Conservation (phyloP, 2,888 invertebrate genomes). For the Ectobius pallidus region DNA sequence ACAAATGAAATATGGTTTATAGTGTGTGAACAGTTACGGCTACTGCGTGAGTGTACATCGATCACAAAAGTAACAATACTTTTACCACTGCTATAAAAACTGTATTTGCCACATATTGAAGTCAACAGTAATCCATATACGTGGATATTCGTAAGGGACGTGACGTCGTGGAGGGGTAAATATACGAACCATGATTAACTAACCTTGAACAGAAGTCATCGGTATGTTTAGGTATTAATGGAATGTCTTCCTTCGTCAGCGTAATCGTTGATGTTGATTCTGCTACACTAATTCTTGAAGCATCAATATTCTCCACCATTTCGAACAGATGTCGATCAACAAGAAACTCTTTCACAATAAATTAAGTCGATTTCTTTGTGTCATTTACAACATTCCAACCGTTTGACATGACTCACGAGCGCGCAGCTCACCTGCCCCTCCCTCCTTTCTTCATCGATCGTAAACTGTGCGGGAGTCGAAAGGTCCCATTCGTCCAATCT, state of each 20-base stretch:
- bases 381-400: not conserved
- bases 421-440: not conserved
- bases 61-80: no score
- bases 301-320: slow-evolving; percentile 32
- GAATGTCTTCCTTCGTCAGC: slow-evolving; percentile 71
- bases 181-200: no score
- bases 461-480: no score
- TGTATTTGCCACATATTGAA: no score
- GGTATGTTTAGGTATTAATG: slow-evolving; percentile 65
- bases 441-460: not conserved
- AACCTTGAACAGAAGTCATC: slow-evolving; percentile 63
- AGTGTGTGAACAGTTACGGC: no score
- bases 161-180: no score
- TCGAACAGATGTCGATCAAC: not conserved
- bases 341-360: not conserved
- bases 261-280: slow-evolving; percentile 49
- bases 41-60: no score
- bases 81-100: no score
- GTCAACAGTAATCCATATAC: no score
- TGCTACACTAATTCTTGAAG: slow-evolving; percentile 43
- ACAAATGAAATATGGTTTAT: no score
- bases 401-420: not conserved
- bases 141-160: no score
- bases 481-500: no score
- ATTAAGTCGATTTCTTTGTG: not conserved